These are phyloP conservation scores for Sigmodon hispidus DNA, from an alignment of 2,113 vertebrate species.

Conservation along the genomic window DNA sequence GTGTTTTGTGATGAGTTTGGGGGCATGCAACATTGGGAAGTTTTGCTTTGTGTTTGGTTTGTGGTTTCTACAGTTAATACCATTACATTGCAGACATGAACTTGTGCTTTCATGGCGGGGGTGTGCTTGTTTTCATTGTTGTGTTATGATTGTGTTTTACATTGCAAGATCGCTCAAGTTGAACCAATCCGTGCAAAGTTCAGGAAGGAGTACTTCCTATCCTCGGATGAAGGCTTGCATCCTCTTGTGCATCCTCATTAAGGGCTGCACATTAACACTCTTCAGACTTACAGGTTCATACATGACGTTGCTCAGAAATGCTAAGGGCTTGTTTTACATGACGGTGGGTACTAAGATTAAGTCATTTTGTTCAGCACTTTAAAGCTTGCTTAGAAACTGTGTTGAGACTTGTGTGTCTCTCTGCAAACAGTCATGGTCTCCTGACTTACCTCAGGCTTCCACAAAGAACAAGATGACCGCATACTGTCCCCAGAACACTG, in stretches of 20 bases:
- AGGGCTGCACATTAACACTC: constrained; percentile 73
- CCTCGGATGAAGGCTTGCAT: constrained; percentile 72
- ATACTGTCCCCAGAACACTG: constrained; percentile 80
- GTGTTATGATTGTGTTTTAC: constrained; percentile 68
- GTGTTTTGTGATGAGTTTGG: constrained; percentile 80
- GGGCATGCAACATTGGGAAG: constrained; percentile 83
- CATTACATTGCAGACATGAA: constrained; percentile 78
- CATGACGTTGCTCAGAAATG: constrained; percentile 73
- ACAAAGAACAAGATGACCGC: background rate
- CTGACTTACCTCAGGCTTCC: constrained; percentile 61
- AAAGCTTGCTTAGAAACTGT: constrained; percentile 82
- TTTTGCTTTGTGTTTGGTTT: constrained; percentile 82
- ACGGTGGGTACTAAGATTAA: constrained; percentile 85
- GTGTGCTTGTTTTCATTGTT: constrained; percentile 79
- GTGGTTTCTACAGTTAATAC: constrained; percentile 82
- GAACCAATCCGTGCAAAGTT: constrained; percentile 69
- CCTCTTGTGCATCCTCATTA: too few species aligned
- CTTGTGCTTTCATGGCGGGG: constrained; percentile 76
- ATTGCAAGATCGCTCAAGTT: constrained; percentile 77
- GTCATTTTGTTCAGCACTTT: constrained; percentile 87
- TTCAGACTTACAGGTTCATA: constrained; percentile 63
- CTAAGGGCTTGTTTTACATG: constrained; percentile 72
- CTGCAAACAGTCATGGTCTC: constrained; percentile 78
- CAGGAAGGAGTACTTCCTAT: constrained; percentile 54
- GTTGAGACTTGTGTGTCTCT: constrained; percentile 83